Evolutionary conservation across 2,888 invertebrate species (phyloP), one percentile per base, ranked within the genome.

Genomic region (Bimastos eiseni): DNA sequence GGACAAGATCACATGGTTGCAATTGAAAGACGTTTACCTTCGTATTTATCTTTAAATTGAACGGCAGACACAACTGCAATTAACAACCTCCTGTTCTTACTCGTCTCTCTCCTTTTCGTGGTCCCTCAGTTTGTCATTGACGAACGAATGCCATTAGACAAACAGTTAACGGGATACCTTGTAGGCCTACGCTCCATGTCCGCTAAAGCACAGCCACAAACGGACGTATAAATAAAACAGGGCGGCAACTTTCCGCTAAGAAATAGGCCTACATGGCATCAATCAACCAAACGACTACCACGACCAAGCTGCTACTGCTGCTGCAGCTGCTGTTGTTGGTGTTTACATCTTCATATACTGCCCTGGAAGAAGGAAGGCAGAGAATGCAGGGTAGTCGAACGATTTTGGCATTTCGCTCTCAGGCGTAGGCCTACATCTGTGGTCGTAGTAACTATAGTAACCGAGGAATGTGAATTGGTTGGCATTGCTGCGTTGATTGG

Each of bases 401-500:
- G 70, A n/a, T n/a, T 15, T n/a, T 70, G 70, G 70, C 70, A 70
- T 70, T 70, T 70, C 70, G 70, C n/a, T 70, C 30, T n/a, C 70
- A n/a, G n/a, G 70, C 70, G 70, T 70, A 44, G 44, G 6, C 41
- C 41, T 44, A 70, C 70, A 70, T 70, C 70, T n/a, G 70, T n/a
- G 70, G 70, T 70, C 70, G 70, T 70, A 70, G 70, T 70, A 70
- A n/a, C 70, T 70, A n/a, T 70, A 70, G 70, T 70, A 70, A 70
- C 70, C 13, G 70, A n/a, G 70, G 70, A 70, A 70, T 70, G 70
- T 44, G 44, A 44, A 11, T 70, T 70, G 70, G 70, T 70, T n/a
- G 70, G n/a, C 11, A 70, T 1, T n/a, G 8, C n/a, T 70, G 30
- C n/a, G 70, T n/a, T 70, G 70, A 70, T 70, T 70, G 70, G 70